These are phyloP conservation scores for Crepidodera aurea DNA, from an alignment of 2,888 invertebrate genomes.

Conservation along the genomic window DNA sequence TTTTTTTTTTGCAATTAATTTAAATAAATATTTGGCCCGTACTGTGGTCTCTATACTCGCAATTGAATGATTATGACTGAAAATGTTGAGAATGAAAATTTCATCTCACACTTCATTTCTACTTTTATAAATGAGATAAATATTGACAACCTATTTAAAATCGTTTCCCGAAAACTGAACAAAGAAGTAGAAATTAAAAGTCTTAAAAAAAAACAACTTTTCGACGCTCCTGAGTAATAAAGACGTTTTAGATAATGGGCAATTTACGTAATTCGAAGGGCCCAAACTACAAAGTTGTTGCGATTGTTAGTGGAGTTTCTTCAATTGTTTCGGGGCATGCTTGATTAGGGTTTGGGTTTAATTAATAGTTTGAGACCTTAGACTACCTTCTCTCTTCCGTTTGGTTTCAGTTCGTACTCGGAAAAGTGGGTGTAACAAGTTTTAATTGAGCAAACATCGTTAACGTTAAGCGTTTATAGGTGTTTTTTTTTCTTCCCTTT, in stretches of 20 bases:
- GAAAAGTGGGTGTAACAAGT: slow-evolving; percentile 31
- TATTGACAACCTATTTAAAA: no score
- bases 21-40: no score
- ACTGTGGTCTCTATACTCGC: no score
- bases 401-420: slow-evolving; percentile 13
- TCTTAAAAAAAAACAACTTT: neutral
- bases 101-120: no score
- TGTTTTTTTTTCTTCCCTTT: neutral
- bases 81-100: no score
- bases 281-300: slow-evolving; percentile 29
- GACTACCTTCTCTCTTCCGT: neutral
- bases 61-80: no score
- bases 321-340: slow-evolving; percentile 38
- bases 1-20: no score
- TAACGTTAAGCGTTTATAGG: slow-evolving; percentile 23
- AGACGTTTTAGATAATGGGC: slow-evolving; percentile 32
- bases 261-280: slow-evolving; percentile 34
- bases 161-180: no score
- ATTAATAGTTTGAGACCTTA: slow-evolving; percentile 35
- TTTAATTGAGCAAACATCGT: slow-evolving; percentile 27
- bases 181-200: neutral
- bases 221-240: slow-evolving; percentile 20
- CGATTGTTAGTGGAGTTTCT: slow-evolving; percentile 43
- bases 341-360: slow-evolving; percentile 38
- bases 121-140: no score